Conservation (phyloP, 2,113 vertebrate species). For the Alaudala cheleensis region DNA sequence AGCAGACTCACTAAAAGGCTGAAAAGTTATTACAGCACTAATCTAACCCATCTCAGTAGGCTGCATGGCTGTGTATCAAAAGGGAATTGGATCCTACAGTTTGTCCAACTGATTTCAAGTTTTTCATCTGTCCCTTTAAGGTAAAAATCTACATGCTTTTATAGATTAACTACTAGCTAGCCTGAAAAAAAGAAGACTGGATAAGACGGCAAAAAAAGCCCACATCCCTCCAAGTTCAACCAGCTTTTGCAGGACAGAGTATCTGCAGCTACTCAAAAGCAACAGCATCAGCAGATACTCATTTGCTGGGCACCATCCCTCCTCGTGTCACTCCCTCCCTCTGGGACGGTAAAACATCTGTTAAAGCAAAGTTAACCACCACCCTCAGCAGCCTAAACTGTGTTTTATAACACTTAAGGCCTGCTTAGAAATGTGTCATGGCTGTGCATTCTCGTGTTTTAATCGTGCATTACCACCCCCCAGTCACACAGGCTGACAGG, state of each 20-base stretch:
- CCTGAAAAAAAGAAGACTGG: neutral
- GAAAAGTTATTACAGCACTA: neutral
- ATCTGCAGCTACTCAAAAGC: neutral
- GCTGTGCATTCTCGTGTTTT: neutral
- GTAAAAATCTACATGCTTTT: neutral
- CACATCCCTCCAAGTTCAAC: neutral
- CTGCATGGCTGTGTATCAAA: neutral
- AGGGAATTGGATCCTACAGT: neutral
- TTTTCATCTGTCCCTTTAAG: neutral
- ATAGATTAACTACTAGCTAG: neutral
- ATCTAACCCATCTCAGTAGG: neutral
- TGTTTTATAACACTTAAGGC: neutral
- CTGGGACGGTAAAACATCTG: accelerated
- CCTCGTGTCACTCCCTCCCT: neutral
- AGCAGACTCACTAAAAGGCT: neutral
- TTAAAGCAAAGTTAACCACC: neutral
- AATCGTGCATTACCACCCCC: neutral
- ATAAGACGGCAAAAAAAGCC: neutral
- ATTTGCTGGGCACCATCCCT: neutral
- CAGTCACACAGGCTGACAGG: neutral
- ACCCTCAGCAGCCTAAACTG: neutral
- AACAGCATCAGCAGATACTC: neutral
- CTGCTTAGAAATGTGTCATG: neutral
- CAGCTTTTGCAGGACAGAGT: neutral
- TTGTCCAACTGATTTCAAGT: neutral